Base-by-base conservation (phyloP, 2,797 vertebrate genomes). In the Buceros bicornis region DNA sequence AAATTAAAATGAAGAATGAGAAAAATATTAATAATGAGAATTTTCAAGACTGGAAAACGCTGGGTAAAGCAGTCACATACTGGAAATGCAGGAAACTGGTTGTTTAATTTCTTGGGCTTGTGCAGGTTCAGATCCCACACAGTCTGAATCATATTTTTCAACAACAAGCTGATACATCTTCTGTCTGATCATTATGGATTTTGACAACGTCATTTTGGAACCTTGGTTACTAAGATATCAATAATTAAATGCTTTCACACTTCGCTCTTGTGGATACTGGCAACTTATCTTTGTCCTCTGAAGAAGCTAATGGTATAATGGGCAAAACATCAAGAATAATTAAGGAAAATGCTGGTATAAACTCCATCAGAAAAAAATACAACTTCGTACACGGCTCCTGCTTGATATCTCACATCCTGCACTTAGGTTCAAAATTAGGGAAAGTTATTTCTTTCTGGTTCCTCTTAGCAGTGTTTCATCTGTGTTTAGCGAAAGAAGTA, bases 181-280 rank as follows among this genome's bases (percentile, higher is more conserved):
- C 95, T 84, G 69, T 95, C 96, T 96, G 96, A 95, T 97, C 97
- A 94, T 96, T 92, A 97, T 88, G 97, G 96, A 96, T 93, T 97
- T 97, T 97, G 97, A 98, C 97, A 96, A 96, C 50, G 85, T 97
- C 98, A 96, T 96, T 96, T 96, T 88, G 94, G 96, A 97, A 95
- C 95, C 97, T 96, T 95, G 94, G 97, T 97, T 98, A 98, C 97
- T 77, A 97, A 97, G 97, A 97, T 97, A 98, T 98, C 98, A 98
- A 98, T 98, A 98, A 98, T 98, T 98, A 98, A 98, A 97, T 88
- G 96, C 96, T 94, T 97, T 98, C 96, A 96, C 98, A 98, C 98
- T 98, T 97, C 50, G 74, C 96, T 98, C 97, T 97, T 92, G 96
- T 86, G 93, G 93, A 96, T 97, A 95, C 96, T 96, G 92, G 97